Evolutionary conservation across 2,888 invertebrate species (phyloP).

Genomic region (Xestia ashworthii): DNA sequence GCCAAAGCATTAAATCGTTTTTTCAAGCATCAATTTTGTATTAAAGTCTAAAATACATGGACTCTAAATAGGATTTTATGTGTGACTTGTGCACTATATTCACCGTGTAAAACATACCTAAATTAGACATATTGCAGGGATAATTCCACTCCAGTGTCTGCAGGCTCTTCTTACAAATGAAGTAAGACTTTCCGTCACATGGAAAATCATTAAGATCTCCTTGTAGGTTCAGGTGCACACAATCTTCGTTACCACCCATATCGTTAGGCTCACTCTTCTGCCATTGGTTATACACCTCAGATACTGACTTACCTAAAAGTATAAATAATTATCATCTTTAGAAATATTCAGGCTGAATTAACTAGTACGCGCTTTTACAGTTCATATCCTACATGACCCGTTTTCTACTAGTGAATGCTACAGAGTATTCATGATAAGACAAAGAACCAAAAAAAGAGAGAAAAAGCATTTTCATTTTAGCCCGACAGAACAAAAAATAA

Average conservation of each 20-base stretch:
- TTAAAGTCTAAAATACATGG: not conserved
- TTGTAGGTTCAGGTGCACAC: slow-evolving; percentile 68
- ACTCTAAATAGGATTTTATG: not conserved
- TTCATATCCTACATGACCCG: not conserved
- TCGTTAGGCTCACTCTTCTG: slow-evolving; percentile 59
- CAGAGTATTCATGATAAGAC: not conserved
- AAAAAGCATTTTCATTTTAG: too few species aligned
- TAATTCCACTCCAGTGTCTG: slow-evolving; percentile 76
- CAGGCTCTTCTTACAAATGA: slow-evolving; percentile 79
- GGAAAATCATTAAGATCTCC: slow-evolving; percentile 74
- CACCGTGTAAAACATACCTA: slow-evolving; percentile 66
- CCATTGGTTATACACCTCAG: slow-evolving; percentile 19
- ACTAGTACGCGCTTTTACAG: not conserved
- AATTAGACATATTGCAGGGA: slow-evolving; percentile 76
- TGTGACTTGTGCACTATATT: not conserved
- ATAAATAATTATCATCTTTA: not conserved
- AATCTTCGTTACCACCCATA: slow-evolving; percentile 72
- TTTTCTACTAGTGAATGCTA: not conserved
- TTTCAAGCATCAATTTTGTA: not conserved
- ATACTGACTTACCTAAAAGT: slow-evolving; percentile 10
- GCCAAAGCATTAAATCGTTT: not conserved
- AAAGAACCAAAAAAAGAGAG: too few species aligned
- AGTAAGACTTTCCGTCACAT: slow-evolving; percentile 73
- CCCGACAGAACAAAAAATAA: too few species aligned
- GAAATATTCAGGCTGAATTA: not conserved